Base-by-base conservation (phyloP, 2,797 vertebrate genomes). In the Numenius phaeopus region DNA sequence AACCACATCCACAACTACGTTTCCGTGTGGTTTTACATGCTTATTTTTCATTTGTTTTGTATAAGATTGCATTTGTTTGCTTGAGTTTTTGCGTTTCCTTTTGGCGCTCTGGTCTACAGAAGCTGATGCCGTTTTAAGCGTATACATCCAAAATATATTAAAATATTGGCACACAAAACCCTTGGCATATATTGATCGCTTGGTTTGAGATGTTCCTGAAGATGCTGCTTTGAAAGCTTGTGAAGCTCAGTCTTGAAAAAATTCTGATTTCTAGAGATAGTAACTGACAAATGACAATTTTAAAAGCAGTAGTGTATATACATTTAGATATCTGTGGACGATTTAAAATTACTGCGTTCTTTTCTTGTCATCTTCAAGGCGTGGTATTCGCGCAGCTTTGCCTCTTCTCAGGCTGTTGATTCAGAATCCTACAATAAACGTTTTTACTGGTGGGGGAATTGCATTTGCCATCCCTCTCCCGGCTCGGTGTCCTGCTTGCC, bases 21-120 rank as follows among this genome's bases (percentile, higher is more conserved):
- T 89, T 72, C 72, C 65, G 39, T 65, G 78, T 92, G 76, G 72
- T 64, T 87, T 90, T 91, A 89, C 90, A 66, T 87, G 83, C 64
- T 83, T 59, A 23, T 55, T 95, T 83, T 64, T 58, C 47, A 54
- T 75, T 66, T 30, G 3, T 32, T 80, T 46, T 44, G 72, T 71
- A 11, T 26, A 40, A 82, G 42, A 50, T 46, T 57, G 57, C 14
- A 14, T 39, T 65, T 82, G 47, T 82, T 87, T 44, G 42, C 76
- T 59, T 37, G 49, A 87, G 30, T 52, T 78, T 44, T 39, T 39
- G 84, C 76, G 30, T 83, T 77, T 94, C 47, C 47, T 79, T 29
- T 54, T 77, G 90, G 82, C 71, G 83, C 13, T 66, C 61, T 71
- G 87, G 44, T 71, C 32, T 87, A 15, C 32, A 62, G 65, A 71